Conservation (phyloP, 2,888 invertebrate species). For the Heteromurus nitidus region DNA sequence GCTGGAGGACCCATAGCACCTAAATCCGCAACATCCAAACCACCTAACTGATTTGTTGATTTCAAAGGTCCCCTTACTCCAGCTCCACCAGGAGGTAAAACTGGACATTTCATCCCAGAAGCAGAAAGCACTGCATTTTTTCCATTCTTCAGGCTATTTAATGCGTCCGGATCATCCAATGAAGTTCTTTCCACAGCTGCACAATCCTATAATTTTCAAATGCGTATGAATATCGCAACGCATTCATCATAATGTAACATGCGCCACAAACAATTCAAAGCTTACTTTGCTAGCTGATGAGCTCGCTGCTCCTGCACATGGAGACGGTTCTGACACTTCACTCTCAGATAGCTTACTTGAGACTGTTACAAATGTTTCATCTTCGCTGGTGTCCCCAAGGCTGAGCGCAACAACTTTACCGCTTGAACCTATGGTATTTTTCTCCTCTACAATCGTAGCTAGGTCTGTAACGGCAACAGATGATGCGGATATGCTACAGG, state of each 20-base stretch:
- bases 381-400: constrained; percentile 71
- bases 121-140: constrained; percentile 73
- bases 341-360: constrained; percentile 50
- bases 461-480: constrained; percentile 81
- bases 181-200: constrained; percentile 39
- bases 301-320: constrained; percentile 37
- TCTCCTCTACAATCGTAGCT: constrained; percentile 88
- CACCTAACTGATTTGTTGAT: constrained; percentile 63
- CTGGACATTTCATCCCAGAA: constrained; percentile 67
- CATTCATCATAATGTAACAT: background rate
- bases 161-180: constrained; percentile 71
- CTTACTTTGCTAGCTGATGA: constrained; percentile 42
- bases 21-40: constrained; percentile 65
- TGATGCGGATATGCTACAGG: constrained; percentile 73
- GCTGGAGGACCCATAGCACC: constrained; percentile 67
- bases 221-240: background rate
- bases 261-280: background rate
- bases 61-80: constrained; percentile 47
- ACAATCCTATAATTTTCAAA: constrained; percentile 33
- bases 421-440: constrained; percentile 51
- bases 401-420: constrained; percentile 59
- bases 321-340: constrained; percentile 45
- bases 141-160: constrained; percentile 73
- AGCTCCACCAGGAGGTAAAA: constrained; percentile 42
- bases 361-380: constrained; percentile 67